Conservation (phyloP, 2,113 vertebrate species). For the Oreotragus oreotragus region DNA sequence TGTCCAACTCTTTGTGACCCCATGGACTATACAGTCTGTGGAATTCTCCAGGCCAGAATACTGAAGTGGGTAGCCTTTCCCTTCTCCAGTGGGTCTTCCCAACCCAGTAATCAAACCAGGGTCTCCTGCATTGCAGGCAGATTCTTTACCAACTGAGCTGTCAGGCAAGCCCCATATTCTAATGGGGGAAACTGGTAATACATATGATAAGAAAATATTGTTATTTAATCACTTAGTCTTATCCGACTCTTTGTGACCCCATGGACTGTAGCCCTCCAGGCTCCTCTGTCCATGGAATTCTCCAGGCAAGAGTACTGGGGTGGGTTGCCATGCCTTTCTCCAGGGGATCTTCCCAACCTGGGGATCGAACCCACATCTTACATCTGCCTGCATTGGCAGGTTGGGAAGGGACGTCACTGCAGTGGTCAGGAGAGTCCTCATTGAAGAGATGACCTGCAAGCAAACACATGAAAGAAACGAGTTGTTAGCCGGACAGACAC, state of each 20-base stretch:
- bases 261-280: background rate
- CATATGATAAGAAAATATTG: background rate
- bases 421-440: background rate
- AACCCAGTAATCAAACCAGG: background rate
- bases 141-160: background rate
- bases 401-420: no score
- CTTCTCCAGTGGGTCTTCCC: background rate
- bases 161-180: background rate
- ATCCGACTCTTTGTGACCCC: fast-evolving
- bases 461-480: background rate
- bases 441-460: background rate
- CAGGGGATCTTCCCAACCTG: background rate
- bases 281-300: background rate
- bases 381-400: background rate
- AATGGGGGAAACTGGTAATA: background rate
- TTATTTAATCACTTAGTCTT: background rate
- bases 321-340: background rate
- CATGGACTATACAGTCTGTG: background rate
- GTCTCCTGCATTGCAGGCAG: background rate
- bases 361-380: background rate
- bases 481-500: background rate
- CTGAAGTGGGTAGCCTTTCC: background rate
- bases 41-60: background rate
- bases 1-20: background rate
- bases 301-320: background rate